phyloP scores from a whole-genome alignment of 2,888 invertebrate genomes.

The Osmoderma eremita region DNA sequence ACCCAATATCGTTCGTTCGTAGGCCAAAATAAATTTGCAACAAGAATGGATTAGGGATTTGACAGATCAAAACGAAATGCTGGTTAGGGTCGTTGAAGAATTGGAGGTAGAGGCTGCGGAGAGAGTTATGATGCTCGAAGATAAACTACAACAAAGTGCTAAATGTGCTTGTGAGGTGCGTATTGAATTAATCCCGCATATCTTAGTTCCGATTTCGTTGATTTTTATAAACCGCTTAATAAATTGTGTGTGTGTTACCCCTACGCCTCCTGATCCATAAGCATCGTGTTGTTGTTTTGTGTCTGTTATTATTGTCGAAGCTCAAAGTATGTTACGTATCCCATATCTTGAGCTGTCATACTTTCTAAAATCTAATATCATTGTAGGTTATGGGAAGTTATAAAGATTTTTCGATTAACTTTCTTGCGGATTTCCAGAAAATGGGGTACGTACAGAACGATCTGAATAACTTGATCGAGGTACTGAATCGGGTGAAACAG shows the following conservation, averaged over 20 bases:
- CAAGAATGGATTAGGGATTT: constrained; percentile 75
- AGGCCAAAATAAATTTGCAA: constrained; percentile 74
- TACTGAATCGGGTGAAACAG: constrained; percentile 63
- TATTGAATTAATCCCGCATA: background rate
- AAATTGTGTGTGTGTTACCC: constrained; percentile 9
- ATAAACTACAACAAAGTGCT: constrained; percentile 64
- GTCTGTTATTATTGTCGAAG: background rate
- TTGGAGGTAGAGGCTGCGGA: constrained; percentile 73
- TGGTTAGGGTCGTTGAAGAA: constrained; percentile 74
- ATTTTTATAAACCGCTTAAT: constrained; percentile 2
- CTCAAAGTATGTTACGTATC: constrained; percentile 22
- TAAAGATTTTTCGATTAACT: constrained; percentile 55
- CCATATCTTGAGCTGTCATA: background rate
- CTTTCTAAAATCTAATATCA: constrained; percentile 30
- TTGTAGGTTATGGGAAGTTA: constrained; percentile 61
- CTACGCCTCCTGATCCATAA: constrained; percentile 17
- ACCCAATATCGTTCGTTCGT: constrained; percentile 30
- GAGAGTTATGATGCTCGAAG: constrained; percentile 68
- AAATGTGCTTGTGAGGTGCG: constrained; percentile 62
- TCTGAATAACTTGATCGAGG: constrained; percentile 62
- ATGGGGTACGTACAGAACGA: constrained; percentile 59
- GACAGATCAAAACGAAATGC: constrained; percentile 74
- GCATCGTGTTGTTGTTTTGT: constrained; percentile 8
- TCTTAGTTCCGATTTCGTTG: background rate
- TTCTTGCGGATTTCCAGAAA: constrained; percentile 58